These are phyloP conservation scores for Oreochromis niloticus DNA, from an alignment of 2,113 vertebrate species.

Conservation along the genomic window DNA sequence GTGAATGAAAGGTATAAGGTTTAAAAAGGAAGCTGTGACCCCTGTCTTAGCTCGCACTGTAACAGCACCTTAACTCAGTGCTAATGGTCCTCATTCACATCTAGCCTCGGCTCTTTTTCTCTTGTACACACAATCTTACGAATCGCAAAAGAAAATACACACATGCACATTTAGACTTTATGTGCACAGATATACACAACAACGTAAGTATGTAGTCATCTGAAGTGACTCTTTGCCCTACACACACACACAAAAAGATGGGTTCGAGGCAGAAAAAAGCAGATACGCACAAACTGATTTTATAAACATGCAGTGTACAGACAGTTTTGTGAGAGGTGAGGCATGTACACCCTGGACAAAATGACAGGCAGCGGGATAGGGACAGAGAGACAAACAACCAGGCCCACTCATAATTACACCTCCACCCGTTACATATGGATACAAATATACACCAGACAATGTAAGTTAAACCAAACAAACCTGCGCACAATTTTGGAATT, in stretches of 20 bases:
- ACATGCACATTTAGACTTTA: neutral
- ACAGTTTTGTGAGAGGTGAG: neutral
- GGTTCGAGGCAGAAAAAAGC: neutral
- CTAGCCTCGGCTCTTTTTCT: neutral
- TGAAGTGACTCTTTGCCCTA: neutral
- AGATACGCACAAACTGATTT: neutral
- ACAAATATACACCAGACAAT: neutral
- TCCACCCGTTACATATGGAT: neutral
- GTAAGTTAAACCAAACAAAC: neutral
- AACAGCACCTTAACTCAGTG: conserved; percentile 35
- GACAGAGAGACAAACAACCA: neutral
- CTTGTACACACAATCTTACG: neutral
- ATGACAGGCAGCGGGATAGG: neutral
- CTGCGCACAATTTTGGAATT: neutral
- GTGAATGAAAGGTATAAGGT: neutral
- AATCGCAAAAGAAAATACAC: neutral
- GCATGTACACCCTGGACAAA: neutral
- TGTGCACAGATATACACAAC: neutral
- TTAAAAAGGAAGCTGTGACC: conserved; percentile 33
- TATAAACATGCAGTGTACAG: neutral
- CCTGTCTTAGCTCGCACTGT: conserved; percentile 10
- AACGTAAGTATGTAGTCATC: neutral
- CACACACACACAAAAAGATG: neutral
- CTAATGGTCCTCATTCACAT: conserved; percentile 37
- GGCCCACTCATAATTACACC: neutral